Percentiles rank a stretch among this genome's conserved stretches.
Evolutionary conservation across 2,888 invertebrate species (phyloP).

Genomic region (Dicroscelio sp.): DNA sequence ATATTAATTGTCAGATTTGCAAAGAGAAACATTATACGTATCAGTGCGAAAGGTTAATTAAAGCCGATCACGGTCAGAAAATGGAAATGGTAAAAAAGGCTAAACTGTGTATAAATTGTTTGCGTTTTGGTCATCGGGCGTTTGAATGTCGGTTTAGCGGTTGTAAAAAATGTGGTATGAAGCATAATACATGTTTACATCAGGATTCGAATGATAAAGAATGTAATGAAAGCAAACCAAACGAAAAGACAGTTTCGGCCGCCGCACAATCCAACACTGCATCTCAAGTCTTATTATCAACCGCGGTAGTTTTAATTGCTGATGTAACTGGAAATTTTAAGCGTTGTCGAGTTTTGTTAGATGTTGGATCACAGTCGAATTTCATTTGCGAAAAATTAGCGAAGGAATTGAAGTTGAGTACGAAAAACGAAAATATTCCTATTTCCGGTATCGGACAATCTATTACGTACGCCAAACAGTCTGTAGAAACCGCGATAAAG

Average conservation of each 20-base stretch:
- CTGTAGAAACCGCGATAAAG: conserved; percentile 45
- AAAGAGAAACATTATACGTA: not conserved
- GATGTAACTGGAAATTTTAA: conserved; percentile 31
- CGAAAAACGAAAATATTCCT: not conserved
- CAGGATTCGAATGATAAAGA: too few species aligned
- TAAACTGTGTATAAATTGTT: conserved; percentile 10
- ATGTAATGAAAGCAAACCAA: too few species aligned
- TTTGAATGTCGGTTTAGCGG: not conserved
- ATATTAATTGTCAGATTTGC: not conserved
- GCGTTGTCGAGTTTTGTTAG: conserved; percentile 39
- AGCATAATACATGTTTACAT: not conserved
- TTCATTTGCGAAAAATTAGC: conserved; percentile 40
- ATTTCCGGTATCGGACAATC: conserved; percentile 24
- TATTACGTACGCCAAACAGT: conserved; percentile 38
- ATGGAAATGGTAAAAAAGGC: not conserved
- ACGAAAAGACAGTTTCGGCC: too few species aligned
- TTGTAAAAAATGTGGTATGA: not conserved
- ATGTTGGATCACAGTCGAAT: conserved; percentile 51
- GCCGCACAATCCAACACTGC: not conserved
- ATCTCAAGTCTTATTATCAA: conserved; percentile 45
- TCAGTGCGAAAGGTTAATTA: not conserved
- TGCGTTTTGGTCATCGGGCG: not conserved
- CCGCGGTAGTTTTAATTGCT: conserved; percentile 34
- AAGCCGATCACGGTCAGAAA: not conserved
- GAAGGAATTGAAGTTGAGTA: not conserved